A percentile compares a stretch with the other conserved stretches of the same genome.
Evolutionary conservation across 2,888 invertebrate species (phyloP).

Genomic region (Calameuta pallipes): DNA sequence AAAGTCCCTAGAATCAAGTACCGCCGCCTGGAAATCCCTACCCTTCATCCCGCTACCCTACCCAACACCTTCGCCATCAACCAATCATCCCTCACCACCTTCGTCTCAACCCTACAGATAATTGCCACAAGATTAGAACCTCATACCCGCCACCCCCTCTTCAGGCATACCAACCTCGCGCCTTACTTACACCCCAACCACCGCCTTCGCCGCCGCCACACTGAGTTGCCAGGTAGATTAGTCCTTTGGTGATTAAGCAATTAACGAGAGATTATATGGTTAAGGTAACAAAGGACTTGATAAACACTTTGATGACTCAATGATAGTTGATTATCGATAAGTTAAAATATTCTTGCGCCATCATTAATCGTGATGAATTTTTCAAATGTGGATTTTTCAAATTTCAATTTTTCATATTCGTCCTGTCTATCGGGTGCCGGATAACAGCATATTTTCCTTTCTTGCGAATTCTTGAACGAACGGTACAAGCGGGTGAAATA

Average conservation of each 20-base stretch:
- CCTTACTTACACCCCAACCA: too few species aligned
- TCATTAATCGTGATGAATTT: too few species aligned
- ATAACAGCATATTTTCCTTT: too few species aligned
- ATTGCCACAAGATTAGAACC: conserved; percentile 14
- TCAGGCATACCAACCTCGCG: too few species aligned
- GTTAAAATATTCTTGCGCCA: too few species aligned
- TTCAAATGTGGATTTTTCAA: too few species aligned
- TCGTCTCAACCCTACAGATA: conserved; percentile 14
- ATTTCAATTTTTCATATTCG: too few species aligned
- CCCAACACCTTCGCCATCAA: not conserved
- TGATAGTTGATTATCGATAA: too few species aligned
- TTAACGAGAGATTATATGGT: conserved; percentile 3
- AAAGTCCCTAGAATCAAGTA: conserved; percentile 11
- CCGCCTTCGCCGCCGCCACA: too few species aligned
- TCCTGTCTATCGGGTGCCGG: too few species aligned
- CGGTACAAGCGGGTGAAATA: too few species aligned
- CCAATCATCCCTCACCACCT: conserved; percentile 25
- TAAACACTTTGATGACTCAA: not conserved
- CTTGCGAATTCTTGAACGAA: too few species aligned
- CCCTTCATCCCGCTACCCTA: not conserved
- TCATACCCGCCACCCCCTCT: not conserved
- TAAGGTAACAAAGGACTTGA: not conserved
- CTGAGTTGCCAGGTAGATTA: not conserved
- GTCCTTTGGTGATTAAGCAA: conserved; percentile 4
- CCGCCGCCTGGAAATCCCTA: conserved; percentile 8